These are phyloP conservation scores for Melanaphis sacchari DNA, from an alignment of 1,140 invertebrate species.

Conservation along the genomic window DNA sequence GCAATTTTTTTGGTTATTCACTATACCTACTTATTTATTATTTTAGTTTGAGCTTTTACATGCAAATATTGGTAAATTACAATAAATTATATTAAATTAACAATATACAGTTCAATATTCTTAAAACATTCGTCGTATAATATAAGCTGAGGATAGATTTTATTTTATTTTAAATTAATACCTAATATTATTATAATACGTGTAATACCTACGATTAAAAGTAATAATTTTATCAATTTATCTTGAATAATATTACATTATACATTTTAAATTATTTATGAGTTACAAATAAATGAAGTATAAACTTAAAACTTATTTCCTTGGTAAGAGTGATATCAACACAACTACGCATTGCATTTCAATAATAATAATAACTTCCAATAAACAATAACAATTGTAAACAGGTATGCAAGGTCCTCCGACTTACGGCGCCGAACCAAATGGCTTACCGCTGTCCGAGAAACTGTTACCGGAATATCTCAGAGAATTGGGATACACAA, in stretches of 20 bases:
- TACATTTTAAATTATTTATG: background rate
- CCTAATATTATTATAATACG: background rate
- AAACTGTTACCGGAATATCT: constrained; percentile 80
- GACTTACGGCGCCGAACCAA: constrained; percentile 75
- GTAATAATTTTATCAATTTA: background rate
- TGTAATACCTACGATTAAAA: background rate
- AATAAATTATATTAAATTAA: background rate
- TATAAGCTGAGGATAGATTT: background rate
- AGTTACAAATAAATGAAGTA: background rate
- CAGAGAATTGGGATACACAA: constrained; percentile 77
- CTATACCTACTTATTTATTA: background rate
- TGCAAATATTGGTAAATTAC: background rate
- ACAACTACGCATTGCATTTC: too few species aligned
- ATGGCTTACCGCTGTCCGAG: constrained; percentile 75
- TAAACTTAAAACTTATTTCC: background rate
- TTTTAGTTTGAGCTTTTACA: background rate
- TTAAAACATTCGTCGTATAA: background rate
- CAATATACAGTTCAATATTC: background rate
- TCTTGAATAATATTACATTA: background rate
- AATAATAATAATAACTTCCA: background rate
- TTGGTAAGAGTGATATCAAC: background rate
- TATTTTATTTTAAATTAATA: background rate
- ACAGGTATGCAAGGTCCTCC: constrained; percentile 82
- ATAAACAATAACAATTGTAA: background rate
- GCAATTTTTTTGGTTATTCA: too few species aligned